phyloP scores from a whole-genome alignment of 2,113 vertebrate genomes.

The Onychostoma macrolepis region DNA sequence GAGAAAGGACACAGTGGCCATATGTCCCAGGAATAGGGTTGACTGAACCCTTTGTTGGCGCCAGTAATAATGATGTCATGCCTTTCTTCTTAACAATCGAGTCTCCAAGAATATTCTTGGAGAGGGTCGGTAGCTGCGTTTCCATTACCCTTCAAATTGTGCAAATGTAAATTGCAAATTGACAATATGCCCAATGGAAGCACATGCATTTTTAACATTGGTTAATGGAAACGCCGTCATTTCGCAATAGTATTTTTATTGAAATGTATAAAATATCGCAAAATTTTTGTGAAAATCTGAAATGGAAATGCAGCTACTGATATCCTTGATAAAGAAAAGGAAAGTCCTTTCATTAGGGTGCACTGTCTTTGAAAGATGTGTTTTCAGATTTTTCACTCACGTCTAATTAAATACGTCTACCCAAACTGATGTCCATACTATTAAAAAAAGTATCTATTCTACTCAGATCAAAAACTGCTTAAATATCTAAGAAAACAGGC shows the following conservation, averaged over 20 bases:
- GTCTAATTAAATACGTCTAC: neutral
- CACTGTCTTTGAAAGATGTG: neutral
- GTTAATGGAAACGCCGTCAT: too few relatives aligned
- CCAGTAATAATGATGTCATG: neutral
- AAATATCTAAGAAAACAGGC: constrained; percentile 19
- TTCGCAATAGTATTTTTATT: too few relatives aligned
- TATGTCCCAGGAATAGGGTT: constrained; percentile 50
- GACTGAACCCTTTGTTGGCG: neutral
- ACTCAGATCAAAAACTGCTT: neutral
- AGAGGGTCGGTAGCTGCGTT: neutral
- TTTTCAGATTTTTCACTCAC: neutral
- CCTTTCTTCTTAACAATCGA: neutral
- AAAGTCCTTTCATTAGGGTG: neutral
- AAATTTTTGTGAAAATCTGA: too few relatives aligned
- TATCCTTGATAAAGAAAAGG: neutral
- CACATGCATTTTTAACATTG: too few relatives aligned
- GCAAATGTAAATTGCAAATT: too few relatives aligned
- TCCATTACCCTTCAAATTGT: neutral
- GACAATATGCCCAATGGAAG: too few relatives aligned
- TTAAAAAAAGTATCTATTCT: neutral
- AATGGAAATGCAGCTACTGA: too few relatives aligned
- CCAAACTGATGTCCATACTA: neutral
- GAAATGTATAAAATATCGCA: too few relatives aligned
- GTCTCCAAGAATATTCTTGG: neutral
- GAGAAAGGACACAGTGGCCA: constrained; percentile 52